These are phyloP conservation scores for Sterrhoptilus dennistouni DNA, from an alignment of 2,113 vertebrate species.

Conservation along the genomic window DNA sequence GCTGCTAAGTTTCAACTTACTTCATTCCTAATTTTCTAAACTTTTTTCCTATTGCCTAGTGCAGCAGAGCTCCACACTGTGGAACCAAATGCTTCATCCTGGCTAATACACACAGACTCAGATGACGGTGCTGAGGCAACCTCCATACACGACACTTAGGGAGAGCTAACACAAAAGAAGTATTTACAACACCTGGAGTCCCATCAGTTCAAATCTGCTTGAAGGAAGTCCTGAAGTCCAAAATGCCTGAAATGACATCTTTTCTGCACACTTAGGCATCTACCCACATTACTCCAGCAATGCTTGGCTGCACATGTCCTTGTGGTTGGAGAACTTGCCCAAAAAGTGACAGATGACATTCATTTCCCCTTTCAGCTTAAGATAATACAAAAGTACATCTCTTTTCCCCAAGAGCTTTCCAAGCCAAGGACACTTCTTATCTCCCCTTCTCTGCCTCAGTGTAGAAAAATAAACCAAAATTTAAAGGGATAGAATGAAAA, in stretches of 20 bases:
- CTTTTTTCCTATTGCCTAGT: not conserved
- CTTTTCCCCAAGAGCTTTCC: not conserved
- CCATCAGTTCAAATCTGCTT: not conserved
- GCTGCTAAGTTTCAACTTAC: not conserved
- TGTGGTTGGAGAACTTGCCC: not conserved
- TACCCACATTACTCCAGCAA: not conserved
- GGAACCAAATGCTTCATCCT: not conserved
- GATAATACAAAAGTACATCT: not conserved
- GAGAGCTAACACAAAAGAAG: not conserved
- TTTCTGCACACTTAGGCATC: not conserved
- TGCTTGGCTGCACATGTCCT: not conserved
- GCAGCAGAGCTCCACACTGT: not conserved
- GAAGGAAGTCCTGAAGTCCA: not conserved
- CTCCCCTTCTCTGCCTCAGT: not conserved
- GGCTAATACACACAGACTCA: accelerated
- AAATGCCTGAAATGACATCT: not conserved
- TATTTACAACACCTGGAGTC: not conserved
- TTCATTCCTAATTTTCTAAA: not conserved
- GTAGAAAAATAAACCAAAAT: not conserved
- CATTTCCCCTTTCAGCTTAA: not conserved
- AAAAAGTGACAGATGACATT: slow-evolving; percentile 4
- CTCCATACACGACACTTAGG: accelerated
- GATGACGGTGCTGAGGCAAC: not conserved
- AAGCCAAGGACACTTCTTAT: not conserved
- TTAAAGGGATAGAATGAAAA: not conserved